Evolutionary conservation across 2,113 vertebrate genomes (phyloP).

Genomic region (Burhinus oedicnemus): DNA sequence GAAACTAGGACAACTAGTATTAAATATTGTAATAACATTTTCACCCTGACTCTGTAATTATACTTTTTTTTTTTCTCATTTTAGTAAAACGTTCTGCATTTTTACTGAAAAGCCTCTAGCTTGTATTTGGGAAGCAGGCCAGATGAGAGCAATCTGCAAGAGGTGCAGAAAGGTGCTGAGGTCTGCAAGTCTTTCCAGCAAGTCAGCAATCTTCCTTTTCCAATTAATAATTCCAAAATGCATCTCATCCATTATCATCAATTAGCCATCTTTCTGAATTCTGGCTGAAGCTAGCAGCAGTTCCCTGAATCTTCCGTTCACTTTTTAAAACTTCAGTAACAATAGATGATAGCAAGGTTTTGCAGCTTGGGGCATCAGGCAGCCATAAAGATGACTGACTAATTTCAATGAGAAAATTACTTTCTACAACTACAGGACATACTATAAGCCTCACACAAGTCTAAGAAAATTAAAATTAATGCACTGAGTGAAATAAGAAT

Average conservation of each 20-base stretch:
- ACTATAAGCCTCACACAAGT: not conserved
- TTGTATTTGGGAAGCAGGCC: constrained; percentile 45
- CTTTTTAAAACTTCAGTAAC: not conserved
- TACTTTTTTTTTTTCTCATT: not conserved
- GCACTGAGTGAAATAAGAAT: not conserved
- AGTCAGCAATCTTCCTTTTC: constrained; percentile 62
- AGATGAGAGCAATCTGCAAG: constrained; percentile 50
- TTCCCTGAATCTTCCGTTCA: not conserved
- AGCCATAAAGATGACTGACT: not conserved
- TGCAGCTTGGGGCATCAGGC: not conserved
- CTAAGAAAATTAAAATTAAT: not conserved
- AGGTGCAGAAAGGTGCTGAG: constrained; percentile 68
- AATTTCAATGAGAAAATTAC: not conserved
- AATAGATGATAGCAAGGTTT: not conserved
- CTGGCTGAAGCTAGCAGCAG: constrained; percentile 52
- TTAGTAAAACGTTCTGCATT: not conserved
- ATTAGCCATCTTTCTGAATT: constrained; percentile 48
- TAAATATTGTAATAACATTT: not conserved
- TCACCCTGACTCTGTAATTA: not conserved
- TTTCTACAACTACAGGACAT: not conserved
- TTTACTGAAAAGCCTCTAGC: constrained; percentile 32
- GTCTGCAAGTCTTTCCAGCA: constrained; percentile 65
- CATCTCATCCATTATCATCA: constrained; percentile 50
- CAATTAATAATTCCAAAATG: constrained; percentile 73
- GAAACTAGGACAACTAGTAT: not conserved